Evolutionary conservation across 2,797 vertebrate genomes (phyloP), one percentile per base, ranked within the genome.

Genomic region (Anguilla obscura): DNA sequence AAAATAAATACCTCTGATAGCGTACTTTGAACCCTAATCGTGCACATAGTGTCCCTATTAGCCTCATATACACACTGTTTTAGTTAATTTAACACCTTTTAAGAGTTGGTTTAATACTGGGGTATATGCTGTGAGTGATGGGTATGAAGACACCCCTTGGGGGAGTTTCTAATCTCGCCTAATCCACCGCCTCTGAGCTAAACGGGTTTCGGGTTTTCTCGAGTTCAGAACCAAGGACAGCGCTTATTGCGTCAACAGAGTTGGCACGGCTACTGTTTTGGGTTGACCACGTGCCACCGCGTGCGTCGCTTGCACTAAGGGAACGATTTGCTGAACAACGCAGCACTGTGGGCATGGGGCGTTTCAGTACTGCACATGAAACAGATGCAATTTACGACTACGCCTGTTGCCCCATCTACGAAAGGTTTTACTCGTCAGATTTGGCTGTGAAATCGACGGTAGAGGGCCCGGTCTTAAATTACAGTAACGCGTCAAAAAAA

Each of bases 151-250:
- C 36, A 40, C 36, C 3, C 3, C 36, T 40, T 40, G 50, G 50
- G 50, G 50, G 8, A 10, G 50, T 2, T 56, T 14, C 54, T 56
- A 56, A 56, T 56, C 54, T 12, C 9, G 54, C 10, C 54, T 16
- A 56, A 56, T 56, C 12, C 54, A 56, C 14, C 54, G 14, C 54
- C 54, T 2, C 21, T 27, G 63, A 27, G 21, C 63, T 24, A 7
- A 56, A n/a, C 24, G 7, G 7, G n/a, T 69, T 50, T 69, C 50
- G 36, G 63, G 36, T n/a, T 63, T 24, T 21, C 60, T 63, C 2
- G 60, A 27, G 89, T 93, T 94, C 94, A 94, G 94, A 84, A 95
- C 94, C 90, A 45, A 30, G 93, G 94, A 94, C 92, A 96, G 94
- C 89, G 92, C 91, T 88, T 21, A 82, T 21, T 8, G 63, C 76